Evolutionary conservation across 2,113 vertebrate species (phyloP).

Genomic region (Lophura nycthemera): DNA sequence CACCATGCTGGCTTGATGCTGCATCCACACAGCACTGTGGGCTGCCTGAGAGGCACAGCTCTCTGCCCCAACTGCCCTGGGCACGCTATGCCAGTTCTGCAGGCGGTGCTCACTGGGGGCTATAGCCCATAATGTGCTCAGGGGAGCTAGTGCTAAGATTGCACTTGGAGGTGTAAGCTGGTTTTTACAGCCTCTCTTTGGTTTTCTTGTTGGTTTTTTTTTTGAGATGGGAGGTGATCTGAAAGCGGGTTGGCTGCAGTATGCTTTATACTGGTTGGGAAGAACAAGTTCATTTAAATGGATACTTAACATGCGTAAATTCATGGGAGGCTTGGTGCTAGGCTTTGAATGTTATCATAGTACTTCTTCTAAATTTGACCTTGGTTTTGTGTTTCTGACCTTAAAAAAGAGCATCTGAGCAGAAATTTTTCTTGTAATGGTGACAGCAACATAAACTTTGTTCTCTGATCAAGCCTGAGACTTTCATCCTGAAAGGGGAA

Average conservation of each 20-base stretch:
- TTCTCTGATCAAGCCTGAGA: background rate
- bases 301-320: background rate
- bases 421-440: background rate
- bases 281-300: background rate
- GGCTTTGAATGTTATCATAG: background rate
- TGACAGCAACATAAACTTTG: background rate
- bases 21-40: background rate
- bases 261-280: background rate
- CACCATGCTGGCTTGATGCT: background rate
- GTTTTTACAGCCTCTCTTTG: background rate
- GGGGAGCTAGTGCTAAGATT: background rate
- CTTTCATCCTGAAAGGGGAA: background rate
- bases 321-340: background rate
- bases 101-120: background rate
- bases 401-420: background rate
- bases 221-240: background rate
- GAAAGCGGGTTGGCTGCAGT: background rate
- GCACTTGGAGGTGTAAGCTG: background rate
- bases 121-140: rapidly evolving
- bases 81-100: rapidly evolving
- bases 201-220: background rate
- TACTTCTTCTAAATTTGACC: background rate
- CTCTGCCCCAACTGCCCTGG: rapidly evolving
- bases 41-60: background rate
- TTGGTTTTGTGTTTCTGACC: background rate